Percentiles rank a stretch among this genome's conserved stretches.
These are phyloP conservation scores for Cyclopterus lumpus DNA, from an alignment of 2,797 vertebrate species.

Conservation along the genomic window DNA sequence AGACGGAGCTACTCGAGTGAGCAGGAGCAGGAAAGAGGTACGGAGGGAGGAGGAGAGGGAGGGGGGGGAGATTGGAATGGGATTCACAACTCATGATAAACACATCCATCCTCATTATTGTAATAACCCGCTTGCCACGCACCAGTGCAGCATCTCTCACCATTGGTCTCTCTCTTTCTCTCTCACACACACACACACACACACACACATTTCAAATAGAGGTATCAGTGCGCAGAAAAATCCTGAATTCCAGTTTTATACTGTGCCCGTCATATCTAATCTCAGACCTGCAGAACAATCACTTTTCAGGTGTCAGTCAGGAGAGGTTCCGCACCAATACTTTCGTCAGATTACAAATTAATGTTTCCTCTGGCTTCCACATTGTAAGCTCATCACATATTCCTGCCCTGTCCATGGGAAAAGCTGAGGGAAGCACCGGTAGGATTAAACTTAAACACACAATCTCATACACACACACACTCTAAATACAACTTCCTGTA, in stretches of 20 bases:
- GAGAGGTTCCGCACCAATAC: slow-evolving; percentile 60
- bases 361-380: slow-evolving; percentile 57
- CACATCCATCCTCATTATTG: slow-evolving; percentile 82
- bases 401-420: slow-evolving; percentile 66
- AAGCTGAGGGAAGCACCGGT: slow-evolving; percentile 71
- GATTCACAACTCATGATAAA: slow-evolving; percentile 75
- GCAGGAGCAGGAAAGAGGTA: slow-evolving; percentile 40
- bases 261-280: slow-evolving; percentile 41
- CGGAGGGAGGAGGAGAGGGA: slow-evolving; percentile 31
- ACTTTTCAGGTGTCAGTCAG: slow-evolving; percentile 41
- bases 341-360: slow-evolving; percentile 61
- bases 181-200: slow-evolving; percentile 7
- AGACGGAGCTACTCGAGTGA: slow-evolving; percentile 66
- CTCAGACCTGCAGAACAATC: slow-evolving; percentile 59
- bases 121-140: slow-evolving; percentile 72
- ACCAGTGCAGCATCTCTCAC: slow-evolving; percentile 60
- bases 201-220: slow-evolving; percentile 51
- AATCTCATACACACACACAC: slow-evolving; percentile 14
- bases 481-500: slow-evolving; percentile 37
- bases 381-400: slow-evolving; percentile 67
- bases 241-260: slow-evolving; percentile 46
- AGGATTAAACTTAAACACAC: slow-evolving; percentile 70
- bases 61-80: slow-evolving; percentile 45
- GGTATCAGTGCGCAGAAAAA: slow-evolving; percentile 34
- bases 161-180: slow-evolving; percentile 23